A percentile compares a stretch with the other conserved stretches of the same genome.
Evolutionary conservation across 2,113 vertebrate species (phyloP).

Genomic region (Crocuta crocuta): DNA sequence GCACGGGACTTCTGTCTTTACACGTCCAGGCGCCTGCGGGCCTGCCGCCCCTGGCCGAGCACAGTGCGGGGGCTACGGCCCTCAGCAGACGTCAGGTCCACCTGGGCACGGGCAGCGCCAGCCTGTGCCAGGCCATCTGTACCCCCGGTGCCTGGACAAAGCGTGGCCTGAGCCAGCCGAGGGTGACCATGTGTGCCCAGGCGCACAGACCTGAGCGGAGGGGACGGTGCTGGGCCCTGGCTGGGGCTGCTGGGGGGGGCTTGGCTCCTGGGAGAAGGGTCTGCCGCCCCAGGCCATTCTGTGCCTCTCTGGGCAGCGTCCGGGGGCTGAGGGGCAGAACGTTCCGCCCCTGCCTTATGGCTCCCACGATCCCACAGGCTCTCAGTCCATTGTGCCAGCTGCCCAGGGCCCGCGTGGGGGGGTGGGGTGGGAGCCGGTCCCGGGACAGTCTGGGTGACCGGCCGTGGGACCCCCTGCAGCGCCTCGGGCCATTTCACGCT

Average conservation of each 20-base stretch:
- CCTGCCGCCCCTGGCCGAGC: no score
- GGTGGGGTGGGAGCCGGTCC: not conserved
- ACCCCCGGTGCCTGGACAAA: fast-evolving
- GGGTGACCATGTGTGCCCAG: fast-evolving
- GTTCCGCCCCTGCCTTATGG: fast-evolving
- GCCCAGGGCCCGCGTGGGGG: not conserved
- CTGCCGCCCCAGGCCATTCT: fast-evolving
- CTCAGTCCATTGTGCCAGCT: not conserved
- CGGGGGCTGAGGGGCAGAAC: not conserved
- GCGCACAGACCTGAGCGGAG: not conserved
- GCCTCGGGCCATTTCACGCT: not conserved
- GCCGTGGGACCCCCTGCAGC: not conserved
- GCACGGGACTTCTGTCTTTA: not conserved
- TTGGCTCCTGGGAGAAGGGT: not conserved
- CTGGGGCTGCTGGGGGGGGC: not conserved
- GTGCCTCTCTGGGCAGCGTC: fast-evolving
- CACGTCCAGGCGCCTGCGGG: not conserved
- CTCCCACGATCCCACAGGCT: fast-evolving
- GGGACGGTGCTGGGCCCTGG: fast-evolving
- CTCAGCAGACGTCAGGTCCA: not conserved
- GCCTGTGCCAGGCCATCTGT: not conserved
- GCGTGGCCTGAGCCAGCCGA: not conserved
- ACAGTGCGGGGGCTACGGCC: not conserved
- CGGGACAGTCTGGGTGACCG: not conserved
- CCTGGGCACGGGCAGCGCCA: no score